Evolutionary conservation across 2,797 vertebrate genomes (phyloP), one percentile per base, ranked within the genome.

Genomic region (Catamblyrhynchus diadema): DNA sequence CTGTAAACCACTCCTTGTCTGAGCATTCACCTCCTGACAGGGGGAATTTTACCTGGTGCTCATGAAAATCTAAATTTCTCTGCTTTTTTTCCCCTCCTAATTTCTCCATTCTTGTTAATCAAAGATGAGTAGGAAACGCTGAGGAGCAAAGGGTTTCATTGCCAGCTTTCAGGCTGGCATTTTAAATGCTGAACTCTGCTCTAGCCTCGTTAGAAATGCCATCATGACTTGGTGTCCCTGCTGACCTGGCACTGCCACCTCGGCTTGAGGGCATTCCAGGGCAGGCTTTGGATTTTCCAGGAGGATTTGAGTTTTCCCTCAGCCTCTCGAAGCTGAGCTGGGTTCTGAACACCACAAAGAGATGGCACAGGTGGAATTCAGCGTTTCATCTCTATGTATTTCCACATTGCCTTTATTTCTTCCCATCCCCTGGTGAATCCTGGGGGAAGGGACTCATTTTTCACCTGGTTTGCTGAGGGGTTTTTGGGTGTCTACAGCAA

Each of bases 141-240:
- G 54, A 53, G 35, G 48, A 65, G 35, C 9, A 16, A 2, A 13
- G 41, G 28, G n/a, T 8, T 56, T 33, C 18, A 3, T 17, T 59
- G n/a, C 15, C 45, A 62, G 72, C 13, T 77, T 69, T 41, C 7
- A 37, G 64, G n/a, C 23, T 35, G 33, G 18, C 20, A 6, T 50
- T 85, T 72, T 0, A 27, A 30, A n/a, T 10, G 37, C 23, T 37
- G 69, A 33, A 0, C 10, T 9, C 0, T 8, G 16, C 15, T 21
- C 16, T 9, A 16, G 19, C 10, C 39, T 57, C 25, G 0, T 8
- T n/a, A 0, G 1, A 25, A 60, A 62, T 44, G 16, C 66, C 33
- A 1, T 0, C 13, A 4, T 50, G 85, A 8, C n/a, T 20, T 2
- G 19, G 5, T 75, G 37, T 69, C 85, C 62, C 35, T 9, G 4